Conservation (phyloP, 2,113 vertebrate species). For the Mormyrus iriodes region DNA sequence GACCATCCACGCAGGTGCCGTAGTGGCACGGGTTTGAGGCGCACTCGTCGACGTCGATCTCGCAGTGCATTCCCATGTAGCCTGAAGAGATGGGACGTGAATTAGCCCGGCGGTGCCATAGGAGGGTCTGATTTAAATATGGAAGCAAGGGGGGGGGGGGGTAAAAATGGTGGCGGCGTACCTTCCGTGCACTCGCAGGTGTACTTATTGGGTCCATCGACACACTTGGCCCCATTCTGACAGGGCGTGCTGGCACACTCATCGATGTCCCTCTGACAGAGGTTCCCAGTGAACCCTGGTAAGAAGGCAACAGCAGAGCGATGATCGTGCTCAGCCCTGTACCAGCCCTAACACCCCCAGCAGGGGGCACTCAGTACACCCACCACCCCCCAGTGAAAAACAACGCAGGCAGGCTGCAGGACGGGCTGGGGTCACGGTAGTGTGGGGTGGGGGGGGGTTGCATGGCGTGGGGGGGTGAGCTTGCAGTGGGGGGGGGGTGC, state of each 20-base stretch:
- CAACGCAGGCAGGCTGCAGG: neutral
- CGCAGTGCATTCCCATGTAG: conserved; percentile 78
- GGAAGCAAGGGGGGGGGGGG: too few species aligned
- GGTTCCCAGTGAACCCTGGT: conserved; percentile 79
- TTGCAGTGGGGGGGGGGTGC: neutral
- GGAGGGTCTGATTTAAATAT: neutral
- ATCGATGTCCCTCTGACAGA: conserved; percentile 88
- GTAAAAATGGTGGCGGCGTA: conserved; percentile 45
- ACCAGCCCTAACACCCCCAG: neutral
- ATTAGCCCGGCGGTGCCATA: neutral
- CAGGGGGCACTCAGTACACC: neutral
- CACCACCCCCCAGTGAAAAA: neutral
- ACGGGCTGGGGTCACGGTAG: neutral
- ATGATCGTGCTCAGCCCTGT: neutral
- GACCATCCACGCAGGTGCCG: conserved; percentile 77
- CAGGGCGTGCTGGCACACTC: conserved; percentile 94
- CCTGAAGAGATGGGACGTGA: conserved; percentile 50
- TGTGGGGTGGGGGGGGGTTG: neutral
- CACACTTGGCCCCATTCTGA: conserved; percentile 84
- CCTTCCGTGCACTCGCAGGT: conserved; percentile 88
- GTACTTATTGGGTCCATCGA: conserved; percentile 88
- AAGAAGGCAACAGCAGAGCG: conserved; percentile 3
- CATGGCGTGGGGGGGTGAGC: too few species aligned
- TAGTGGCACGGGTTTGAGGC: conserved; percentile 87
- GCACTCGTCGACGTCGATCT: conserved; percentile 81